phyloP scores from a whole-genome alignment of 2,797 vertebrate genomes.

The Anableps anableps region DNA sequence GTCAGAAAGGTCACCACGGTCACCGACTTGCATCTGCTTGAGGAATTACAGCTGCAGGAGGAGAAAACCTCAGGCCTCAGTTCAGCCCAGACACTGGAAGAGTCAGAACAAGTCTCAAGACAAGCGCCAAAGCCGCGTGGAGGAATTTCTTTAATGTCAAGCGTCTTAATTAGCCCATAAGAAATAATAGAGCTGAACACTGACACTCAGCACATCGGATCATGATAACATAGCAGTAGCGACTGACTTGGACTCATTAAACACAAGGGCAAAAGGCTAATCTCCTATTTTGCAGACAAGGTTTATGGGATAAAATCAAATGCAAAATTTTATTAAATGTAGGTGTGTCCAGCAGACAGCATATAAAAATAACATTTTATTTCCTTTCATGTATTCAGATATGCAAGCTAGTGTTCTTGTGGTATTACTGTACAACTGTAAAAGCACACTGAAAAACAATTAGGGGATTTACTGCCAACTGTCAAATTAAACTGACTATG shows the following conservation, averaged over 20 bases:
- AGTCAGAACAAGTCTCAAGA: constrained; percentile 77
- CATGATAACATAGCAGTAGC: constrained; percentile 80
- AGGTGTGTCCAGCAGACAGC: constrained; percentile 82
- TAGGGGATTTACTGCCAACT: constrained; percentile 81
- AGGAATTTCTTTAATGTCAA: constrained; percentile 82
- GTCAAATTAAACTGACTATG: constrained; percentile 81
- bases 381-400: constrained; percentile 81
- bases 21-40: constrained; percentile 55
- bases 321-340: constrained; percentile 79
- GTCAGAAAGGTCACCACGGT: constrained; percentile 63
- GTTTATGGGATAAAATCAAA: constrained; percentile 77
- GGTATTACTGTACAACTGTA: constrained; percentile 80
- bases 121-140: constrained; percentile 63
- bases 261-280: constrained; percentile 73
- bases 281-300: constrained; percentile 81
- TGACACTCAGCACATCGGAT: constrained; percentile 76
- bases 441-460: constrained; percentile 80
- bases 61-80: constrained; percentile 59
- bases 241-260: constrained; percentile 78
- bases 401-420: constrained; percentile 78
- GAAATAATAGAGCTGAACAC: constrained; percentile 82
- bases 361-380: constrained; percentile 81
- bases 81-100: constrained; percentile 49
- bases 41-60: constrained; percentile 66
- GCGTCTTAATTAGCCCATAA: constrained; percentile 86